Evolutionary conservation across 2,888 invertebrate species (phyloP), one percentile per base, ranked within the genome.

Genomic region (Acanthosepion pharaonis): DNA sequence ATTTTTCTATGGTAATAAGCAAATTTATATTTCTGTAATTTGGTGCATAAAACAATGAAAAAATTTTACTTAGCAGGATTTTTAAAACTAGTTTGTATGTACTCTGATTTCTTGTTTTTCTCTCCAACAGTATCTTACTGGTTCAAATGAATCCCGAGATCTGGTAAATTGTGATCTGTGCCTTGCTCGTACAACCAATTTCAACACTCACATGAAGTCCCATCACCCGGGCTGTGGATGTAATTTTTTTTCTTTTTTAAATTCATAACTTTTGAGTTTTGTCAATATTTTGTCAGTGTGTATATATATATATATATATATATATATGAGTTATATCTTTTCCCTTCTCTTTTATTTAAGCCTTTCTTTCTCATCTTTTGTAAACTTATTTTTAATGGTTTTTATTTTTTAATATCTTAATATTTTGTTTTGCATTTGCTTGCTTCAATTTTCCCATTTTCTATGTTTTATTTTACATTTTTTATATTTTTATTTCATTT

Each of bases 171-270:
- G 98, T 97, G 97, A 97, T 55, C 96, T 98, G 94, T 98, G 98
- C 96, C 97, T 97, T 53, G 97, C 97, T 92, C 95, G 97, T 28
- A 97, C 97, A 5, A 96, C 97, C 8, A 97, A 97, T 96, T 97
- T 98, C 94, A 97, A 96, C 94, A 95, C 96, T 96, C 96, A 98
- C 96, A 97, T 98, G 97, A 96, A 97, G 53, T 97, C 97, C 0
- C 97, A 97, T 28, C 98, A 98, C 97, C 98, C 98, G 23, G 98
- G 98, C 9, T 98, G 98, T 97, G 98, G 98, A 91, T 96, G 97
- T 97, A 95, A 95, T 95, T 91, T 91, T 42, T 78, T n/a, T 15
- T 78, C 1, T 15, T 20, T 5, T 20, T 78, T 78, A 1, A 20
- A 78, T 78, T 0, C 2, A 5, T 78, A 11, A 11, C 33, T 78